Evolutionary conservation across 2,797 vertebrate genomes (phyloP).

Genomic region (Aphelocoma californica): DNA sequence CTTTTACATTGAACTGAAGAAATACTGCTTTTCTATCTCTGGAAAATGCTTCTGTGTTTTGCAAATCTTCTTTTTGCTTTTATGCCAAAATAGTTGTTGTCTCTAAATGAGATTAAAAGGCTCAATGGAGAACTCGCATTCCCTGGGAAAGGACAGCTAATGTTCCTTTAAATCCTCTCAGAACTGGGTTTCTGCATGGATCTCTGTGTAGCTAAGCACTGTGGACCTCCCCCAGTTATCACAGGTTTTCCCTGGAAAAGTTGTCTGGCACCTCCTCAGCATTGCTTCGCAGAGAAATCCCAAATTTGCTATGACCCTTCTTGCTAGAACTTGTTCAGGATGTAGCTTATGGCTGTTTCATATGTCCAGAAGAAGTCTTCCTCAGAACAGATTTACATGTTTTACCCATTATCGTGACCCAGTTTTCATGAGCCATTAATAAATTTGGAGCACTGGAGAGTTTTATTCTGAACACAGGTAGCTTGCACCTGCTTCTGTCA

Average conservation of each 20-base stretch:
- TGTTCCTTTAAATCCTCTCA: background rate
- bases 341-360: background rate
- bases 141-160: background rate
- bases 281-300: background rate
- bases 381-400: background rate
- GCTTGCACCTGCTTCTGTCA: background rate
- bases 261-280: background rate
- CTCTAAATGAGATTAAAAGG: conserved; percentile 14
- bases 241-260: background rate
- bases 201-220: background rate
- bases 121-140: background rate
- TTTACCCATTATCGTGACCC: background rate
- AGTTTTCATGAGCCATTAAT: background rate
- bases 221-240: background rate
- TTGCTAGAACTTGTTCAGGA: background rate
- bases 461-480: background rate
- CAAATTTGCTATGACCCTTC: background rate
- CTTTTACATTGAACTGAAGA: background rate
- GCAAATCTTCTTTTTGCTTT: background rate
- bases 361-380: background rate
- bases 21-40: background rate
- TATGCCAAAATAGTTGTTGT: background rate
- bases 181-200: background rate
- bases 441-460: background rate
- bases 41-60: background rate